A percentile compares a stretch with the other conserved stretches of the same genome.
These are phyloP conservation scores for Rhodophaea formosa DNA, from an alignment of 2,888 invertebrate species.

Conservation along the genomic window DNA sequence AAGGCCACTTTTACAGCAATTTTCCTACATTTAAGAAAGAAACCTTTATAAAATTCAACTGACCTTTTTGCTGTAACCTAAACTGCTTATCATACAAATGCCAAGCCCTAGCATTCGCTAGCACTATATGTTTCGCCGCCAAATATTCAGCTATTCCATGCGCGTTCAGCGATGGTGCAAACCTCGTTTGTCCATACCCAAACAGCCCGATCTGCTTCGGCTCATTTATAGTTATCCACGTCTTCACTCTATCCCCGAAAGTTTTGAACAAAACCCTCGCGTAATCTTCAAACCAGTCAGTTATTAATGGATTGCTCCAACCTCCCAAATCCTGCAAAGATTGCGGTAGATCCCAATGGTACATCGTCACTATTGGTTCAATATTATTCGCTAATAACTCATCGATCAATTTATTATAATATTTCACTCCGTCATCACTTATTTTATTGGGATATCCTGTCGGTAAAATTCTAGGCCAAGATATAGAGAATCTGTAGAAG, in stretches of 20 bases:
- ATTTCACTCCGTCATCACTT: constrained; percentile 81
- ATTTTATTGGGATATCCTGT: constrained; percentile 74
- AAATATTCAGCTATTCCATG: constrained; percentile 75
- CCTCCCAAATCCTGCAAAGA: constrained; percentile 81
- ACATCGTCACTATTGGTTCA: constrained; percentile 81
- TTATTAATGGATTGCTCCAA: constrained; percentile 68
- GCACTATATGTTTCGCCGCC: constrained; percentile 70
- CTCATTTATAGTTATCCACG: constrained; percentile 83
- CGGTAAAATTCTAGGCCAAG: constrained; percentile 84
- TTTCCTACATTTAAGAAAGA: no score
- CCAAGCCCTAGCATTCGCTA: constrained; percentile 81
- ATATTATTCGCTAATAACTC: constrained; percentile 81
- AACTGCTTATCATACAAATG: constrained; percentile 66
- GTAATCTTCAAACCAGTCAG: constrained; percentile 75
- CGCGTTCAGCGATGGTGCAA: constrained; percentile 62
- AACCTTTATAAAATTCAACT: not conserved
- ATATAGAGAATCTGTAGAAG: constrained; percentile 81
- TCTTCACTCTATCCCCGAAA: constrained; percentile 76
- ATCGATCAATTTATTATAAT: constrained; percentile 84
- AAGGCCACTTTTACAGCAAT: no score
- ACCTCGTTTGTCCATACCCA: constrained; percentile 65
- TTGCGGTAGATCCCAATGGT: constrained; percentile 80
- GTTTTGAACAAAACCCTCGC: constrained; percentile 63
- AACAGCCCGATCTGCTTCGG: constrained; percentile 62
- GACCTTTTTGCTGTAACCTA: constrained; percentile 49